Percentiles rank a stretch among this genome's conserved stretches.
These are phyloP conservation scores for Elysia crispata DNA, from an alignment of 2,888 invertebrate genomes.

Conservation along the genomic window DNA sequence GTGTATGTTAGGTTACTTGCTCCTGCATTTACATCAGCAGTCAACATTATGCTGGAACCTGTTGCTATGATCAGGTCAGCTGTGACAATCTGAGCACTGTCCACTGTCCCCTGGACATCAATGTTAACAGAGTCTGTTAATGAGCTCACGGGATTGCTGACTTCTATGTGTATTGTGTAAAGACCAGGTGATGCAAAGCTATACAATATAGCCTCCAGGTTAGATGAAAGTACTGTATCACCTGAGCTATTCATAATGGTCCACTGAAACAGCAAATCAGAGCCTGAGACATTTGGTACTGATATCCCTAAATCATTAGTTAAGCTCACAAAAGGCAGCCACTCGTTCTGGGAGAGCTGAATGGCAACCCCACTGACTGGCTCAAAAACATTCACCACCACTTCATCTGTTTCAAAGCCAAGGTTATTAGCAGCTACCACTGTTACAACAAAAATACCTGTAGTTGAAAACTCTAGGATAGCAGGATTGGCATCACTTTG, in stretches of 20 bases:
- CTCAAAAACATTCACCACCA: constrained; percentile 52
- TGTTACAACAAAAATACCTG: constrained; percentile 30
- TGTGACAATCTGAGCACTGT: constrained; percentile 53
- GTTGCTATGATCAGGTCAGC: constrained; percentile 52
- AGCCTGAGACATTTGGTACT: constrained; percentile 52
- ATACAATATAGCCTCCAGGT: constrained; percentile 34
- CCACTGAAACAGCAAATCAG: constrained; percentile 56
- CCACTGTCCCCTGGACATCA: constrained; percentile 51
- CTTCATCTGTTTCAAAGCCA: constrained; percentile 9
- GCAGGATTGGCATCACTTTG: background rate
- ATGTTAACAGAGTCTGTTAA: constrained; percentile 48
- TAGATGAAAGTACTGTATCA: constrained; percentile 14
- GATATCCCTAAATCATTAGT: constrained; percentile 50
- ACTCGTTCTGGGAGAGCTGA: constrained; percentile 10
- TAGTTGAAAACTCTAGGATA: background rate
- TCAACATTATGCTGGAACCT: constrained; percentile 53
- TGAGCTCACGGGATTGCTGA: constrained; percentile 43
- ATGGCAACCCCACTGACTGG: constrained; percentile 35
- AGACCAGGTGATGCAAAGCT: constrained; percentile 47
- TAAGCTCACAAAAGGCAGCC: constrained; percentile 42
- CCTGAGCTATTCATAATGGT: constrained; percentile 29
- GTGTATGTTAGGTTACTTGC: constrained; percentile 56
- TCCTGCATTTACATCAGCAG: constrained; percentile 54
- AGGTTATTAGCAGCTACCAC: constrained; percentile 43
- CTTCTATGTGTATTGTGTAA: constrained; percentile 43